Conservation (phyloP, 2,797 vertebrate species). For the Heliangelus exortis region DNA sequence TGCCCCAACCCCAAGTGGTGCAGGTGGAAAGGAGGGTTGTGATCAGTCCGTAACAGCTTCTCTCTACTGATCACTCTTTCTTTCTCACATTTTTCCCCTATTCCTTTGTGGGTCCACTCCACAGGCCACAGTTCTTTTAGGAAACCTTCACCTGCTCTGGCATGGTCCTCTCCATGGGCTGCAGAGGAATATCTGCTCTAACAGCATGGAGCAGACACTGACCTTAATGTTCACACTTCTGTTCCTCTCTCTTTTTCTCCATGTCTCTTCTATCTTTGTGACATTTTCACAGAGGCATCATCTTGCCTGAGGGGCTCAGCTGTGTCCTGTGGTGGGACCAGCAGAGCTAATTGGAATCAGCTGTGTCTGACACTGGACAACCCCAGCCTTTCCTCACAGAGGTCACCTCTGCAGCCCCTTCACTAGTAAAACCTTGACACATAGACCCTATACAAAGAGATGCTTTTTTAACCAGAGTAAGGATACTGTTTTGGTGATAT, state of each 20-base stretch:
- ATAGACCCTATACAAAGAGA: background rate
- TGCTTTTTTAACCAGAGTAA: background rate
- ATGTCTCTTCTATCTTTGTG: background rate
- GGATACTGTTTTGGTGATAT: background rate
- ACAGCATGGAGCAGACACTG: background rate
- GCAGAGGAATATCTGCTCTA: background rate
- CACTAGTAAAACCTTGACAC: background rate
- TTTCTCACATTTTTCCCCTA: background rate
- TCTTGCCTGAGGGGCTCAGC: background rate
- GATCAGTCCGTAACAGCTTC: background rate
- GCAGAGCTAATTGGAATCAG: background rate
- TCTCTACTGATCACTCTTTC: background rate
- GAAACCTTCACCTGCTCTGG: background rate
- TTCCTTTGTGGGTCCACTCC: background rate
- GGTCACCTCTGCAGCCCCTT: background rate
- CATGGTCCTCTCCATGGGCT: background rate
- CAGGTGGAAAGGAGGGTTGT: background rate
- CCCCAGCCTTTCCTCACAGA: background rate
- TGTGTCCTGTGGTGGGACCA: fast-evolving
- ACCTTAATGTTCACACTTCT: background rate
- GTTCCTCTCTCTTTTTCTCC: background rate
- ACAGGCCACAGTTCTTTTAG: background rate
- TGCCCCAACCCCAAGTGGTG: background rate
- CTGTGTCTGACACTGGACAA: fast-evolving
- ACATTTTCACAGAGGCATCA: background rate